Evolutionary conservation across 2,888 invertebrate genomes (phyloP), one percentile per base, ranked within the genome.

Genomic region (Agonum fuliginosum): DNA sequence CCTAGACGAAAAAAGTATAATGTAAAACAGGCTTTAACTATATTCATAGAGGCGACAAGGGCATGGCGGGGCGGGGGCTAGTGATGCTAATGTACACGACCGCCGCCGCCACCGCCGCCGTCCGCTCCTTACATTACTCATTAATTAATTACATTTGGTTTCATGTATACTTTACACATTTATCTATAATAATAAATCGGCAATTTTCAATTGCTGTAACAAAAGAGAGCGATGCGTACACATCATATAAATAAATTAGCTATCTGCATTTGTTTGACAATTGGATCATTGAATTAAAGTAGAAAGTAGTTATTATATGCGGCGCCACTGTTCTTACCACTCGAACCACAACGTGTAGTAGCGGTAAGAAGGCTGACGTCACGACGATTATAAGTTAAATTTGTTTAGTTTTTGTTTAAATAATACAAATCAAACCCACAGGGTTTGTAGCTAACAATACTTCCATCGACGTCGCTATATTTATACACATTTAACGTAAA

Each of bases 201-300:
- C 75, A 75, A 75, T 75, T 75, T 67, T 75, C 20, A 75, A 75
- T 75, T 75, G 75, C 75, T 65, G 67, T 65, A 75, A 65, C 65
- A 75, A 74, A 75, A 75, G 75, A 75, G 62, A 75, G 75, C 75
- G 65, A 75, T 75, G 67, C 43, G 27, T 20, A 27, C 34, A 70
- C 46, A 62, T 65, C 43, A 75, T 67, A 75, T 75, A 75, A 75
- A 75, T 75, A 75, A 75, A 75, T 75, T 65, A 75, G 75, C 65
- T 65, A 75, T 75, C 27, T 75, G 75, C 48, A 34, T 67, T 24
- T 54, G 22, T 54, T 54, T 54, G 24, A 54, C 54, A 54, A 54
- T 27, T 54, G 54, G 48, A 24, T 54, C 54, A 54, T 54, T 41
- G 19, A 22, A 41, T 67, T 37, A 41, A 65, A 37, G 37, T 37